Conservation (phyloP, 2,888 invertebrate species). For the Tyria jacobaeae region DNA sequence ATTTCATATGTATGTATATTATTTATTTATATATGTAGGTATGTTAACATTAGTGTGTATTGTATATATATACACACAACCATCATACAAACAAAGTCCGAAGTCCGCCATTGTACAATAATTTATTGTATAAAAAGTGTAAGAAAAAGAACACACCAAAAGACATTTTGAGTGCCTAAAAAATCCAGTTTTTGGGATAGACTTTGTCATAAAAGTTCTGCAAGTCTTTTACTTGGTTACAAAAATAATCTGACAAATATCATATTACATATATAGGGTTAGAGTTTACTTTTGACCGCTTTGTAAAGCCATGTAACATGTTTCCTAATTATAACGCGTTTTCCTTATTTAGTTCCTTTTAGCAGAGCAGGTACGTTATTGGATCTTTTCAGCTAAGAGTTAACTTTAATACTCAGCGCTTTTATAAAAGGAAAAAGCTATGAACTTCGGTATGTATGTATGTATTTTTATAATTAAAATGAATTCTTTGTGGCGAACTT, state of each 20-base stretch:
- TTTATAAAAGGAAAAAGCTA: constrained; percentile 29
- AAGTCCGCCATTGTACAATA: too few relatives aligned
- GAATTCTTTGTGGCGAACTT: constrained; percentile 24
- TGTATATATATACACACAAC: too few relatives aligned
- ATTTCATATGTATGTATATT: too few relatives aligned
- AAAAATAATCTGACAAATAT: not conserved
- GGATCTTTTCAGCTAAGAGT: constrained; percentile 42
- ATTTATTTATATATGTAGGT: too few relatives aligned
- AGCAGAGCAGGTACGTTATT: constrained; percentile 42
- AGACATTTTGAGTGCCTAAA: too few relatives aligned
- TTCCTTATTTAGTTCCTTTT: constrained; percentile 28
- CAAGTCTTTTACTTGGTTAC: too few relatives aligned
- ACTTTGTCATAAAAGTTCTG: too few relatives aligned
- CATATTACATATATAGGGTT: not conserved
- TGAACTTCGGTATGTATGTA: constrained; percentile 20
- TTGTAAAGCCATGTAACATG: not conserved
- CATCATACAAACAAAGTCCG: too few relatives aligned
- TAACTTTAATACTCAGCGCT: constrained; percentile 50
- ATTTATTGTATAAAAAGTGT: too few relatives aligned
- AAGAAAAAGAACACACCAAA: too few relatives aligned
- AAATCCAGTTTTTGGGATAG: too few relatives aligned
- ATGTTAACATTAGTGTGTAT: too few relatives aligned
- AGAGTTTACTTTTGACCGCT: not conserved
- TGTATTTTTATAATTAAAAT: constrained; percentile 21
- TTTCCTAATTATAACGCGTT: constrained; percentile 24